A percentile compares a stretch with the other conserved stretches of the same genome.
Evolutionary conservation across 2,888 invertebrate genomes (phyloP).

Genomic region (Petrophora chlorosata): DNA sequence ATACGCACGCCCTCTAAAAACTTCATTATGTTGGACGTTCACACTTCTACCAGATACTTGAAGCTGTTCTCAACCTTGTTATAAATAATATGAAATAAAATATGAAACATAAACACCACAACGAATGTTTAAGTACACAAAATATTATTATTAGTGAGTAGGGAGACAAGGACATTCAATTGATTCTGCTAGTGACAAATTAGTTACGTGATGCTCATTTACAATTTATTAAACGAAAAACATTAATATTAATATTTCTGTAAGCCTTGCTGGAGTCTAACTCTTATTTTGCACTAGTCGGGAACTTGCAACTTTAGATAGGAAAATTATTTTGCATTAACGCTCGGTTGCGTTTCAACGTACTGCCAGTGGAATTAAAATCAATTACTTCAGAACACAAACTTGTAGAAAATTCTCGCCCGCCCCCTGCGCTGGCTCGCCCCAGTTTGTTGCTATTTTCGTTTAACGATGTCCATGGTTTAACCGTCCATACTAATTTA

Average conservation of each 20-base stretch:
- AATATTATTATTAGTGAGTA: no score
- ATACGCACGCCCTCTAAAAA: no score
- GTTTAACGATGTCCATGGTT: constrained; percentile 42
- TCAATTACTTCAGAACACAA: constrained; percentile 72
- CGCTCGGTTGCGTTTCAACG: constrained; percentile 65
- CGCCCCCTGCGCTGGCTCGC: constrained; percentile 8
- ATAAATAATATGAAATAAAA: no score
- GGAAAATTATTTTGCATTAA: constrained; percentile 78
- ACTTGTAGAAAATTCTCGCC: constrained; percentile 57
- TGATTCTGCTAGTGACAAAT: no score
- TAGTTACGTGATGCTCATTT: constrained; percentile 36
- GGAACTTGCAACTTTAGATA: constrained; percentile 65
- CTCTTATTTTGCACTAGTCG: constrained; percentile 47
- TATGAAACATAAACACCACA: no score
- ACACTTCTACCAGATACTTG: no score
- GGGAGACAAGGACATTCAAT: no score
- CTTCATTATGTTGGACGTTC: no score
- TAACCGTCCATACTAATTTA: constrained; percentile 37
- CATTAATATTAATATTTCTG: no score
- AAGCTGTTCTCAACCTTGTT: no score
- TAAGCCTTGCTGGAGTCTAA: constrained; percentile 34
- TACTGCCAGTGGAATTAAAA: constrained; percentile 71
- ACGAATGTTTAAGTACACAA: no score
- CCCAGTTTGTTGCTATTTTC: constrained; percentile 52
- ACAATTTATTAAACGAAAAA: no score